Percentiles rank a stretch among this genome's conserved stretches.
phyloP scores from a whole-genome alignment of 1,140 invertebrate species.

The Argopecten irradians region DNA sequence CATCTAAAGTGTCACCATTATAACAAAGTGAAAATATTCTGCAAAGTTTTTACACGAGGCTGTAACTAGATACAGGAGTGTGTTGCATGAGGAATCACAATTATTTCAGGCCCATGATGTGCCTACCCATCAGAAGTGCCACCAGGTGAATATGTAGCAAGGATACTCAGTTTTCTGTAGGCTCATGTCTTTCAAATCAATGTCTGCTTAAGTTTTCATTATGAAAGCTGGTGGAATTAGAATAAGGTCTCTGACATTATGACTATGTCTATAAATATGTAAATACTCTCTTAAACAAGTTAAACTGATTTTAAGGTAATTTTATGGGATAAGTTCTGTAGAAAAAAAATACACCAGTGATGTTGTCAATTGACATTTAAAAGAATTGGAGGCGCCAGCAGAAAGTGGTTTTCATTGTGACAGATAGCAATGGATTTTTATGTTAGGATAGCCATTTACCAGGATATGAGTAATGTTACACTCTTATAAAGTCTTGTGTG shows the following conservation, averaged over 20 bases:
- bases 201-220: not conserved
- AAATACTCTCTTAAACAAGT: not conserved
- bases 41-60: too few species aligned
- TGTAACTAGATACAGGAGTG: not conserved
- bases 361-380: slow-evolving; percentile 23
- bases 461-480: slow-evolving; percentile 20
- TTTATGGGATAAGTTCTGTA: not conserved
- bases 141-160: not conserved
- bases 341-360: not conserved
- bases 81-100: not conserved
- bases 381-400: not conserved
- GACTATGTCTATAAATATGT: slow-evolving; percentile 1
- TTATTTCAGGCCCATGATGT: not conserved
- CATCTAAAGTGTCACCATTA: too few species aligned
- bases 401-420: slow-evolving; percentile 20
- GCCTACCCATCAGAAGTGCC: not conserved
- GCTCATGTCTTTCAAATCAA: not conserved
- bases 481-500: not conserved
- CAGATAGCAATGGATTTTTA: slow-evolving; percentile 5
- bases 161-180: not conserved
- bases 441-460: not conserved
- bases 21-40: too few species aligned
- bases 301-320: slow-evolving; percentile 11
- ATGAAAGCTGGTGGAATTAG: not conserved
- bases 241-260: not conserved